Evolutionary conservation across 2,888 invertebrate genomes (phyloP), one percentile per base, ranked within the genome.

Genomic region (Drosophila mayaguana): DNA sequence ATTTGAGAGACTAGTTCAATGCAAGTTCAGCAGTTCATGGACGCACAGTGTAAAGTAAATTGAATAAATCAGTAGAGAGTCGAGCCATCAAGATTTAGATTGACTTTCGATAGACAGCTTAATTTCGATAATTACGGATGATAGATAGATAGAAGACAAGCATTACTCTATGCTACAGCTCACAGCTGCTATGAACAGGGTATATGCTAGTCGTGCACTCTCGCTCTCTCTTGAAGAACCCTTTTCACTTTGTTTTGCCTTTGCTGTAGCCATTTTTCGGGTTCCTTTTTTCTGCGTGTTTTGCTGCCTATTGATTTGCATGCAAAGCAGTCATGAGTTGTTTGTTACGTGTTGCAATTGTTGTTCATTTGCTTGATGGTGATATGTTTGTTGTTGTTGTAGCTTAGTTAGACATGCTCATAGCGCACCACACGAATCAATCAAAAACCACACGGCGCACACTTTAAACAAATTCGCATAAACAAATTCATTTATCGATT

Each of bases 381-480:
- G 38, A 6, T 46, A 55, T 45, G 36, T 25, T 34, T 43, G 43
- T 3, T 2, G 16, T 7, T 12, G 46, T 73, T 79, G 69, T 53
- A 66, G 42, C 55, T 72, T 78, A 76, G 71, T 78, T 84, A 72
- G 72, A 67, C 72, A 57, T 80, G 83, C 77, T 65, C 53, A 64
- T 22, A 61, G 66, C 63, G 36, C 61, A 68, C 62, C 64, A 75
- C 89, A 75, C 80, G 74, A 85, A 86, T 86, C 86, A 89, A 86
- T 86, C 84, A 83, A 61, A 63, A 62, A 11, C 20, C 69, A 69
- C 64, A 69, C 34, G 59, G 72, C 68, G 75, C 75, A 53, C 78
- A 85, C 86, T 89, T 86, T 86, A 89, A 88, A 89, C 84, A 83
- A 84, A 89, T 84, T 88, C 83, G 78, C 62, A 83, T 84, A 88